Evolutionary conservation across 2,113 vertebrate species (phyloP), one percentile per base, ranked within the genome.

Genomic region (Hippocampus guttulatus): DNA sequence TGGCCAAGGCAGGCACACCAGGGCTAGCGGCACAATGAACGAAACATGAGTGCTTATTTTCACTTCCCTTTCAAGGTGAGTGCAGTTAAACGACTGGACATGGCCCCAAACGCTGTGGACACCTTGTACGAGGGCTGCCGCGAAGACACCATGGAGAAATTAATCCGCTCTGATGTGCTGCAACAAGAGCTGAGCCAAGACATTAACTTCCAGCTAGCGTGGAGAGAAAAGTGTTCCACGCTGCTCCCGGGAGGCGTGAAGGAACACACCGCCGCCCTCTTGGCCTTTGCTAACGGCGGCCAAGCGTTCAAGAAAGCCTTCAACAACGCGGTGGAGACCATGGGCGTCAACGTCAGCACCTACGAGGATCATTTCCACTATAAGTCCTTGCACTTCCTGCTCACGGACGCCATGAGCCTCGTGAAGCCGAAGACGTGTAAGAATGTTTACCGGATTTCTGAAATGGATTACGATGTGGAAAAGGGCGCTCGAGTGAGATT

Each of bases 371-470:
- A 78, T 1, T 92, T 92, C 78, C 66, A 71, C 25, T 91, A 85
- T 71, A 93, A 92, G 78, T 81, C 88, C 33, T 62, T 93, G 41
- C 85, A 91, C 68, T 93, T 92, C 67, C 80, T 93, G 33, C 78
- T 92, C 3, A 88, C 75, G 75, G 89, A 91, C 74, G 60, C 81
- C 21, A 73, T 92, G 68, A 67, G 0, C 5, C 64, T 83, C 62
- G 27, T 81, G 25, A 61, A 70, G 0, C 8, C 41, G 15, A 27
- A 60, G 0, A 1, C 18, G 0, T 92, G 90, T 73, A 11, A 6
- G 8, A 79, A 23, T 11, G 1, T 86, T 7, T 86, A 75, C 67
- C 1, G 33, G 21, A 1, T 38, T 0, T 52, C 0, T 63, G 0
- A 3, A 0, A 7, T 0, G 0, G 0, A 0, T 0, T 73, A 69